Evolutionary conservation across 2,888 invertebrate genomes (phyloP).

Genomic region (Trilocha varians): DNA sequence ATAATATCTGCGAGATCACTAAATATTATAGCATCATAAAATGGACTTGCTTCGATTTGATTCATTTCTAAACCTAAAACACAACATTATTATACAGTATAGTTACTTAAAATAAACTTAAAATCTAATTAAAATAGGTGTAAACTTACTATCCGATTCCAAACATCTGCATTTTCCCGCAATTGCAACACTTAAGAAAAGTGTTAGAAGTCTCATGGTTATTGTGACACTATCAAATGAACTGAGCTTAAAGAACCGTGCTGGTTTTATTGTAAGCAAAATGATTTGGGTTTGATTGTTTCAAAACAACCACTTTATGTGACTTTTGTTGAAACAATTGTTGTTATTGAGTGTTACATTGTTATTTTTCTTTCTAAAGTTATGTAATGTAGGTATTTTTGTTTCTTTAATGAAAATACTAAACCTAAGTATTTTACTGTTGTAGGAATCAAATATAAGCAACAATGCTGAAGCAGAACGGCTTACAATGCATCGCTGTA

Average conservation of each 20-base stretch:
- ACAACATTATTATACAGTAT: neutral
- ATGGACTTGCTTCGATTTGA: conserved; percentile 41
- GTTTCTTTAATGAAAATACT: neutral
- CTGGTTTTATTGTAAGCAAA: neutral
- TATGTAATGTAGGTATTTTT: conserved; percentile 11
- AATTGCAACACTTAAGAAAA: conserved; percentile 19
- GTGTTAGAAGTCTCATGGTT: conserved; percentile 23
- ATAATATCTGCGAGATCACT: conserved; percentile 58
- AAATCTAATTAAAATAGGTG: neutral
- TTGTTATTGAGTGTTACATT: conserved; percentile 17
- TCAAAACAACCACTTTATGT: neutral
- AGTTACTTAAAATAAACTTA: neutral
- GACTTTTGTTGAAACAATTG: conserved; percentile 11
- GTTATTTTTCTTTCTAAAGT: conserved; percentile 19
- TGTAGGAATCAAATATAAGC: conserved; percentile 52
- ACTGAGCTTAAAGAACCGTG: neutral
- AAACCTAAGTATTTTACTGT: conserved; percentile 5
- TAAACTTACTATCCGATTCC: conserved; percentile 45
- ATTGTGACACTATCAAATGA: conserved; percentile 11
- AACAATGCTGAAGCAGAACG: conserved; percentile 82
- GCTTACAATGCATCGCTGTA: conserved; percentile 89
- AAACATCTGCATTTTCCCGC: conserved; percentile 25
- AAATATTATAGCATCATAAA: conserved; percentile 54
- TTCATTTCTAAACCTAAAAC: conserved; percentile 39
- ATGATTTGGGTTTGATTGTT: neutral